Base-by-base conservation (phyloP, 1,140 invertebrate species). In the Aporrectodea caliginosa region DNA sequence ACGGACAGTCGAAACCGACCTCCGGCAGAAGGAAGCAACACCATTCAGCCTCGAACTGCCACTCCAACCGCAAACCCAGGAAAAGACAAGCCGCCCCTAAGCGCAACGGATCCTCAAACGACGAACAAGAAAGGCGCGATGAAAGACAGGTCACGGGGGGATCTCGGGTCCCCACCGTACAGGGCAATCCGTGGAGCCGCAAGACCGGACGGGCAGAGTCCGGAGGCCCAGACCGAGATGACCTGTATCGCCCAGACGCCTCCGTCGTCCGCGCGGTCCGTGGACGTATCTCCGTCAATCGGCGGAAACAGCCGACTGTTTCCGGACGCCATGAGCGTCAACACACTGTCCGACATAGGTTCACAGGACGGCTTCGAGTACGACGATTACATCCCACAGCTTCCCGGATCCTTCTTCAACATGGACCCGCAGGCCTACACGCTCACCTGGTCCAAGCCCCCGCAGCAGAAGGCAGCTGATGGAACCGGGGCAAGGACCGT, bases 341-440 rank as follows among this genome's bases (percentile, higher is more conserved):
- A 34, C 73, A 74, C 31, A 22, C 31, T 31, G 1, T 74, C 31
- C 29, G 73, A 31, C 30, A 33, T 31, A 2, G 34, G 73, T 74
- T 33, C 31, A 31, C 31, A 74, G 31, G 73, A 74, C 73, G 79
- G 72, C 69, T 73, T 80, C 6, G 79, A 80, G 70, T 80, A 80
- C 30, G 79, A 80, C 31, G 79, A 80, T 69, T 78, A 78, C 77
- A 35, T 80, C 22, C 75, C 79, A 16, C 43, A 81, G 2, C 68
- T 81, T 22, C 80, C 80, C n/a, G 80, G 80, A 16, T 81, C 80
- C 1, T 81, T 43, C 31, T 81, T 81, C 72, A 78, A 77, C 35
- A 81, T 81, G 80, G 80, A 81, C 58, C 80, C 76, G 0, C 80
- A 72, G 68, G 80, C 80, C 0, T 81, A 81, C 31, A 81, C 80